Evolutionary conservation across 2,888 invertebrate species (phyloP), one percentile per base, ranked within the genome.

Genomic region (Temnothorax ravouxi): DNA sequence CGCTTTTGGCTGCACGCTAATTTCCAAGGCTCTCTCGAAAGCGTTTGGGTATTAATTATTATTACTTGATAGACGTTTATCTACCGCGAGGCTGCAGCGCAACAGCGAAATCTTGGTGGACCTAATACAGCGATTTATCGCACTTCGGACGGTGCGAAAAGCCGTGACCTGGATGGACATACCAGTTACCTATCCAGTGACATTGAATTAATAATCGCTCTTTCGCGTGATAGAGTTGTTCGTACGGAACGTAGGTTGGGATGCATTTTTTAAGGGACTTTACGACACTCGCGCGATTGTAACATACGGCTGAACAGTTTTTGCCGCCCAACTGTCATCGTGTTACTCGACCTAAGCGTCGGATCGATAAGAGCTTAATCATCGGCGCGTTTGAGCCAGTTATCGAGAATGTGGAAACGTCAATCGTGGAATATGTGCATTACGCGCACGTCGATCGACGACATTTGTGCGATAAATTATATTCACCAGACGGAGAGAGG

Each of bases 131-230:
- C 77, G 56, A 56, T 69, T 69, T 77, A 56, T 54, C 77, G 67
- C 15, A 5, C 38, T 15, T 29, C 29, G 47, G 47, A 64, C 38
- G 41, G 3, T 38, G 64, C 75, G 75, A 44, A 34, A 15, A 56
- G 56, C 77, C 77, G 29, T 77, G 77, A 67, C 77, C 54, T 41
- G 56, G 41, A 77, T 77, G 25, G 9, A 25, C 29, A 18, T 41
- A 67, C 67, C 67, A n/a, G 41, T 67, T 66, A 54, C 18, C 41
- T 54, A 77, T 69, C 29, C 44, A 69, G 29, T 56, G 67, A 69
- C 77, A 77, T 67, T 77, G 77, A 77, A 77, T 77, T 77, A 77
- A 77, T 77, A 77, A 77, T 77, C 69, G 56, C 47, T 0, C 77
- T 69, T 77, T 69, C 15, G 29, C 66, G 18, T 44, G 56, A 67